Conservation (phyloP, 2,113 vertebrate species). For the Cynocephalus volans region DNA sequence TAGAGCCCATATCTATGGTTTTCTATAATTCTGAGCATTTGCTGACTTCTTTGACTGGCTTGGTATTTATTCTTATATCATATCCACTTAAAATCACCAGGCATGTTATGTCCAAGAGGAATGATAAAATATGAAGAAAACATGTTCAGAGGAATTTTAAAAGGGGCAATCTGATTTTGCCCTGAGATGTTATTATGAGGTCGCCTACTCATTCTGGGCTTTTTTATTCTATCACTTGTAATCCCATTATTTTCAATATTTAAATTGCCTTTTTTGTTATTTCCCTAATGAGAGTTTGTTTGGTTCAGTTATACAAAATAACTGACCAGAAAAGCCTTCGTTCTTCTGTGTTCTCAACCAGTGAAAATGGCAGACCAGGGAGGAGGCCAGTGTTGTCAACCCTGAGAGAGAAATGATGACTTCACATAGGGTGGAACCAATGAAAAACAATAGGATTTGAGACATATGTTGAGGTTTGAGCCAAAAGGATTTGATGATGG, state of each 20-base stretch:
- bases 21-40: conserved; percentile 61
- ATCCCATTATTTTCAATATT: conserved; percentile 73
- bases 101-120: conserved; percentile 58
- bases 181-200: conserved; percentile 62
- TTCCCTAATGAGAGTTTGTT: conserved; percentile 77
- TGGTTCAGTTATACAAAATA: conserved; percentile 61
- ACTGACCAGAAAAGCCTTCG: conserved; percentile 1
- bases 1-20: conserved; percentile 71
- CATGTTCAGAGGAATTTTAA: conserved; percentile 61
- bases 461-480: background rate
- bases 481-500: background rate
- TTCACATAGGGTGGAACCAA: no score
- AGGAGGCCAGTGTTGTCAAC: background rate
- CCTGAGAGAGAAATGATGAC: background rate
- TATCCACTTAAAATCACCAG: conserved; percentile 80
- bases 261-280: conserved; percentile 72
- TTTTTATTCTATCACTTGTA: conserved; percentile 65
- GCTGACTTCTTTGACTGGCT: conserved; percentile 75
- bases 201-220: background rate
- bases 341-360: background rate
- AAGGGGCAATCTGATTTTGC: conserved; percentile 73
- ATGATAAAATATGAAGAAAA: conserved; percentile 77
- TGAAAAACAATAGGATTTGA: background rate
- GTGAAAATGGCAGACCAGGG: background rate
- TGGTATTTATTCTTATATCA: conserved; percentile 77